phyloP scores from a whole-genome alignment of 2,113 vertebrate genomes.

The Nipponia nippon region DNA sequence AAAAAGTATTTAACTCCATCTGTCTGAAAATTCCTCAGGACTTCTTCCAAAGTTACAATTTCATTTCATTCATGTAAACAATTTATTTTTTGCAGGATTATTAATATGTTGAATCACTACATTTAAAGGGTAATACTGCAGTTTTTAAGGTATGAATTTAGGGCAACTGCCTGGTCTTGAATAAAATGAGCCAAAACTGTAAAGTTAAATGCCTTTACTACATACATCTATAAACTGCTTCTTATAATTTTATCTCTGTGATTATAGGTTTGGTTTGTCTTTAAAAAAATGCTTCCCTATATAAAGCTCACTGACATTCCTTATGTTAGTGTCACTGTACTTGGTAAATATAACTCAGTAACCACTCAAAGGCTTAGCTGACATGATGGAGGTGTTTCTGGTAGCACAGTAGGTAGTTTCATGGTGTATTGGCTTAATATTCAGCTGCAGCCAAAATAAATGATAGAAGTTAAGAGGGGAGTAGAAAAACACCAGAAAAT shows the following conservation, averaged over 20 bases:
- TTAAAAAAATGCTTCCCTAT: neutral
- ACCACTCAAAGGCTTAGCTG: neutral
- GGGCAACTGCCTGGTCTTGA: neutral
- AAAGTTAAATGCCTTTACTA: neutral
- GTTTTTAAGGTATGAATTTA: neutral
- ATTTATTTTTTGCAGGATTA: neutral
- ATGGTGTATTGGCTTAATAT: neutral
- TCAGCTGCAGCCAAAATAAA: neutral
- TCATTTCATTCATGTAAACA: neutral
- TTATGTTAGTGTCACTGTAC: neutral
- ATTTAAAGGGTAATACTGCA: neutral
- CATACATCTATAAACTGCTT: neutral
- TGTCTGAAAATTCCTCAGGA: neutral
- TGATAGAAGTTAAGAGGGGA: neutral
- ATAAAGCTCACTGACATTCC: neutral
- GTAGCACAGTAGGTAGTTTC: neutral
- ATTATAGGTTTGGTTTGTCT: neutral
- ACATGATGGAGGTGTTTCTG: neutral
- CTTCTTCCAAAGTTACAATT: neutral
- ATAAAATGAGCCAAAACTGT: neutral
- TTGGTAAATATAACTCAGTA: neutral
- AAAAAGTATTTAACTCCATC: neutral
- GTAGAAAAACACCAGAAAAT: neutral
- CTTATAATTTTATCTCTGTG: neutral
- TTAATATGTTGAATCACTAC: neutral